phyloP scores from a whole-genome alignment of 1,140 invertebrate species.

The Cecropterus lyciades region DNA sequence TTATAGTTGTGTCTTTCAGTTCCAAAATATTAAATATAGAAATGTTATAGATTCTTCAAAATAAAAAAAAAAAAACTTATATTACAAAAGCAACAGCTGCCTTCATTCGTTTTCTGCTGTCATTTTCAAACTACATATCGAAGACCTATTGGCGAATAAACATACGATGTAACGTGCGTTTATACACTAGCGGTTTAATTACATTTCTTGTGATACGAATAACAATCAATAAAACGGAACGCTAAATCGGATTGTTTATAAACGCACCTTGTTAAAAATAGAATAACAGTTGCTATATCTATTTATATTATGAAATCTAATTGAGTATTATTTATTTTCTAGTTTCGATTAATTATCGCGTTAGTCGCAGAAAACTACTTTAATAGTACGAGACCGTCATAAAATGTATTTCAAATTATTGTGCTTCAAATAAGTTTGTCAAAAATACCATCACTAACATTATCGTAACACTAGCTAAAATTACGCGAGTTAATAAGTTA shows the following conservation, averaged over 20 bases:
- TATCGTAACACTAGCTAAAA: conserved; percentile 46
- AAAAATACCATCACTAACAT: conserved; percentile 41
- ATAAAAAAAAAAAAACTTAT: no score
- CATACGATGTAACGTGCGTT: no score
- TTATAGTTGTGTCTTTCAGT: no score
- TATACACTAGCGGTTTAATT: no score
- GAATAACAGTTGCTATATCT: no score
- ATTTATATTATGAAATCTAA: no score
- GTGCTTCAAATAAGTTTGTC: conserved; percentile 48
- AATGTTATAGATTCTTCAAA: no score
- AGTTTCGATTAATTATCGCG: not conserved
- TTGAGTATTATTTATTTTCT: not conserved
- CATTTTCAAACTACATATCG: not conserved
- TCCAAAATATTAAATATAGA: no score
- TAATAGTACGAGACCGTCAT: not conserved
- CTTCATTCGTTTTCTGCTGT: not conserved
- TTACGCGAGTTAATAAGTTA: conserved; percentile 60
- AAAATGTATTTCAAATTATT: conserved; percentile 2
- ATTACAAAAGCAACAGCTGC: not conserved
- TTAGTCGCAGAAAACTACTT: not conserved
- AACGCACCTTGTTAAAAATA: not conserved
- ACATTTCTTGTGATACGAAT: not conserved
- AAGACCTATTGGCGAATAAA: no score
- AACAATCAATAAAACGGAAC: not conserved
- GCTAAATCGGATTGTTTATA: not conserved